Conservation (phyloP, 2,113 vertebrate species). For the Austrofundulus limnaeus region DNA sequence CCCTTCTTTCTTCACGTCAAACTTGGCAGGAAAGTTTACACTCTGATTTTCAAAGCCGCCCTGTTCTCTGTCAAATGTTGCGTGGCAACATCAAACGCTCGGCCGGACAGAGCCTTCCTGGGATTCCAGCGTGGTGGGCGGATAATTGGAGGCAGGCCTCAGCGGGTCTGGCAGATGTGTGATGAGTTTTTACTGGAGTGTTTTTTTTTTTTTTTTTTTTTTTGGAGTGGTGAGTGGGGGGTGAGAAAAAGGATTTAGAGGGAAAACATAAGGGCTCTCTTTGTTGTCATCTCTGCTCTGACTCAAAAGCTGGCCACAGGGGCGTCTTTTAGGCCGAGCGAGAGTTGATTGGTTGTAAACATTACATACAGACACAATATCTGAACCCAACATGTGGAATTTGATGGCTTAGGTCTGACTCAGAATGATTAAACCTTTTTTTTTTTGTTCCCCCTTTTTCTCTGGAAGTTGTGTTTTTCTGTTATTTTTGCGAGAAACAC, state of each 20-base stretch:
- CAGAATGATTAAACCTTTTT: slow-evolving; percentile 65
- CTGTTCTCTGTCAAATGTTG: slow-evolving; percentile 80
- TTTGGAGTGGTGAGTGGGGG: slow-evolving; percentile 40
- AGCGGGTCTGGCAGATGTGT: slow-evolving; percentile 75
- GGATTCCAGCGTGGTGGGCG: slow-evolving; percentile 76
- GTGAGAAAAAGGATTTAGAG: slow-evolving; percentile 52
- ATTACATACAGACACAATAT: slow-evolving; percentile 75
- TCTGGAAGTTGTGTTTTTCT: slow-evolving; percentile 41
- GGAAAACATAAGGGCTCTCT: slow-evolving; percentile 74
- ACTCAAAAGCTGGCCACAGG: slow-evolving; percentile 61
- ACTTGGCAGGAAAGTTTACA: slow-evolving; percentile 77
- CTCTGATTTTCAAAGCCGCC: slow-evolving; percentile 74
- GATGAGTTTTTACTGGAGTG: slow-evolving; percentile 73
- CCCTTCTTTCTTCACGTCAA: slow-evolving; percentile 72
- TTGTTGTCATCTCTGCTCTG: slow-evolving; percentile 67
- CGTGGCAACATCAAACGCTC: slow-evolving; percentile 79
- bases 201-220: slow-evolving; percentile 39
- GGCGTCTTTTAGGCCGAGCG: slow-evolving; percentile 64
- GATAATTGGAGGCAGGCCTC: slow-evolving; percentile 79
- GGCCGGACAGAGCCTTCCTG: slow-evolving; percentile 74
- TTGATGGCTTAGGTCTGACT: slow-evolving; percentile 74
- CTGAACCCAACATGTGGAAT: slow-evolving; percentile 77
- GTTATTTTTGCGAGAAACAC: slow-evolving; percentile 57
- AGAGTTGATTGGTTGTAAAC: slow-evolving; percentile 69
- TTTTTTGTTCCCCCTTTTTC: slow-evolving; percentile 50